Conservation (phyloP, 2,113 vertebrate genomes). For the Protobothrops mucrosquamatus region DNA sequence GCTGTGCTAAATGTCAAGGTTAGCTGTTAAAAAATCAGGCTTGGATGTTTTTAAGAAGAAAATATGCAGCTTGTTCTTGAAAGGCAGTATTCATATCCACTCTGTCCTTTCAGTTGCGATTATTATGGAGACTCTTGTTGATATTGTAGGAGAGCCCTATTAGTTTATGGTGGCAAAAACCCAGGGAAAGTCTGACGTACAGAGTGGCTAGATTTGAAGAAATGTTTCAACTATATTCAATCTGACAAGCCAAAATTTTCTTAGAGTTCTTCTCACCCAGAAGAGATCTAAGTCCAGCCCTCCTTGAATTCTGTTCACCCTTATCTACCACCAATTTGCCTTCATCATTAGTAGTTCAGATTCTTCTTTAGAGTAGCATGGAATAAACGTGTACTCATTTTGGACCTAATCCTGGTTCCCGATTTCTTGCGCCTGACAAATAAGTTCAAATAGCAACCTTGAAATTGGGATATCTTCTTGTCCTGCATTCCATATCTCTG, state of each 20-base stretch:
- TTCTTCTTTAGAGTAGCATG: not conserved
- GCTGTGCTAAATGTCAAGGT: slow-evolving; percentile 25
- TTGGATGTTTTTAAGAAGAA: not conserved
- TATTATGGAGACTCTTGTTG: not conserved
- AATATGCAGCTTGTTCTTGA: not conserved
- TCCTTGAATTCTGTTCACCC: not conserved
- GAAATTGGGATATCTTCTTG: not conserved
- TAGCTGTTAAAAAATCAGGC: not conserved
- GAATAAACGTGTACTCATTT: not conserved
- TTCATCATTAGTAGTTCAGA: not conserved
- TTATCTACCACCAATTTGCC: not conserved
- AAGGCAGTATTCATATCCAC: not conserved
- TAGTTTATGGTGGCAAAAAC: not conserved
- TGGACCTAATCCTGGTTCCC: not conserved
- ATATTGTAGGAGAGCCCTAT: not conserved
- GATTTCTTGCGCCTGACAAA: not conserved
- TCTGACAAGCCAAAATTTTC: not conserved
- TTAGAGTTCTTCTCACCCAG: not conserved
- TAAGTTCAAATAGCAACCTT: not conserved
- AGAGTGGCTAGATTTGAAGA: not conserved
- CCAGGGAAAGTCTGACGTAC: not conserved
- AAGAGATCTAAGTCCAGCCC: not conserved
- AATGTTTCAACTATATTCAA: not conserved
- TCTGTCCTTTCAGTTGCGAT: not conserved
- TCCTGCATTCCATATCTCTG: not conserved